These are phyloP conservation scores for Galemys pyrenaicus DNA, from an alignment of 2,113 vertebrate genomes.

Conservation along the genomic window DNA sequence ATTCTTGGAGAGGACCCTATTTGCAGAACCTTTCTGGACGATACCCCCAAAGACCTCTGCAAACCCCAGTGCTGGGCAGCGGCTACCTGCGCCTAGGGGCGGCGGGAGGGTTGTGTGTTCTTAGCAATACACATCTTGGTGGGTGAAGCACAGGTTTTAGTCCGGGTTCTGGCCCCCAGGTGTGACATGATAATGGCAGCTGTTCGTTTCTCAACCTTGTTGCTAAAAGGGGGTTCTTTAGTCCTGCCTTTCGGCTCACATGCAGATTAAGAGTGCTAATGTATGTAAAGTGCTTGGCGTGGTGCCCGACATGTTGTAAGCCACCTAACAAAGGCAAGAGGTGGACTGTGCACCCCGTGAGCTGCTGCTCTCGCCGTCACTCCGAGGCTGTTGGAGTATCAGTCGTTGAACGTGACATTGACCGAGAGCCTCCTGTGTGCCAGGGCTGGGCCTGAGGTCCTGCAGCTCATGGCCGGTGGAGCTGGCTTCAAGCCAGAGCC, in stretches of 20 bases:
- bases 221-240: not conserved
- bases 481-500: not conserved
- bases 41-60: not conserved
- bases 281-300: not conserved
- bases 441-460: not conserved
- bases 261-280: not conserved
- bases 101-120: accelerated
- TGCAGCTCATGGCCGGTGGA: not conserved
- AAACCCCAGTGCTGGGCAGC: not conserved
- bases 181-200: not conserved
- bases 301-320: not conserved
- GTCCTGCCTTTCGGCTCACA: not conserved
- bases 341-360: not conserved
- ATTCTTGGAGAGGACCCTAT: not conserved
- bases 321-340: not conserved
- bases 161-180: not conserved
- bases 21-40: not conserved
- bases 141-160: not conserved
- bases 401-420: not conserved
- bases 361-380: not conserved
- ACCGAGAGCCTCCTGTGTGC: not conserved
- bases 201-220: not conserved
- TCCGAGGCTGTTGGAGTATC: not conserved
- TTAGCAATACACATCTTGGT: not conserved
- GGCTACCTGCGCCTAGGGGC: too few relatives aligned